These are phyloP conservation scores for Aselliscus stoliczkanus DNA, from an alignment of 2,797 vertebrate genomes.

Conservation along the genomic window DNA sequence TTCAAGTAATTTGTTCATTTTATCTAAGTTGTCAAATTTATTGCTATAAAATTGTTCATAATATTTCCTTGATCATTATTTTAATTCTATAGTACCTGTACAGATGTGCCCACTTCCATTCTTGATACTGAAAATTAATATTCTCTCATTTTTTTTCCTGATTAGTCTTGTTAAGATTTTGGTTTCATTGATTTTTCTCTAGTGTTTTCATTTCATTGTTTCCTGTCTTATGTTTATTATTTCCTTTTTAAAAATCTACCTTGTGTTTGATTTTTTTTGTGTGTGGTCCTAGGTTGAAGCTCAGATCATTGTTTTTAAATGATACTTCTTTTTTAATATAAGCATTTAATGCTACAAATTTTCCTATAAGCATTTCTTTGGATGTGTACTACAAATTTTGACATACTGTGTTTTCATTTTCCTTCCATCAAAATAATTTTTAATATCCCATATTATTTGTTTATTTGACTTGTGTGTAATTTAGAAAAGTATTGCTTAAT, in stretches of 20 bases:
- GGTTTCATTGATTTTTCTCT: neutral
- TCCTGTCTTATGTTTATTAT: neutral
- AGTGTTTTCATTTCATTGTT: neutral
- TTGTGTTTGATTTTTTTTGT: neutral
- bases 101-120: neutral
- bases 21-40: neutral
- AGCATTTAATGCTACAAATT: neutral
- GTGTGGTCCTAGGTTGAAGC: neutral
- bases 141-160: neutral
- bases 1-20: neutral
- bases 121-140: neutral
- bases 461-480: neutral
- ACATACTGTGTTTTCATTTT: neutral
- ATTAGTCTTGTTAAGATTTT: neutral
- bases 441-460: neutral
- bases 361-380: neutral
- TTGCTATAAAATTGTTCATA: neutral
- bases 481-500: neutral
- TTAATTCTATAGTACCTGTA: neutral
- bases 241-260: neutral
- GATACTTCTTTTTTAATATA: neutral
- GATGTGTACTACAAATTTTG: neutral
- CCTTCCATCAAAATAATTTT: neutral
- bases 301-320: neutral
- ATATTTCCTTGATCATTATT: neutral